Evolutionary conservation across 2,888 invertebrate species (phyloP).

Genomic region (Therioaphis trifolii): DNA sequence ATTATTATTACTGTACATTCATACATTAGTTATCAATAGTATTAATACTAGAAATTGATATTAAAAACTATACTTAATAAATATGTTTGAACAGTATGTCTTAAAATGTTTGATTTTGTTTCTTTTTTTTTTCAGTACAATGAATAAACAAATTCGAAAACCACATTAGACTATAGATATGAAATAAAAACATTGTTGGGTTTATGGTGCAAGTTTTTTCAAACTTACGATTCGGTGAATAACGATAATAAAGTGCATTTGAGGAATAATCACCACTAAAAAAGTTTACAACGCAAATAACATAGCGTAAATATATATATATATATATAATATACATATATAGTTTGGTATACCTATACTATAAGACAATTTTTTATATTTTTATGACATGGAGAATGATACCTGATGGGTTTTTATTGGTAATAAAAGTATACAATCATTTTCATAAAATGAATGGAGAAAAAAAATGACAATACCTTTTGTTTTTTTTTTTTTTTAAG

Average conservation of each 20-base stretch:
- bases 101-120: too few species aligned
- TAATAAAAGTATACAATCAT: conserved; percentile 12
- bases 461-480: background rate
- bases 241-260: background rate
- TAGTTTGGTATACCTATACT: background rate
- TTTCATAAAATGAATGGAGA: background rate
- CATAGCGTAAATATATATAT: background rate
- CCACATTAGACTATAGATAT: background rate
- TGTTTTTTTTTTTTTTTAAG: background rate
- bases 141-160: background rate
- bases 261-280: background rate
- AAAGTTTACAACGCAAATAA: background rate
- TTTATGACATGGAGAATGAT: background rate
- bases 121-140: background rate
- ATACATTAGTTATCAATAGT: too few species aligned
- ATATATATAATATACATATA: background rate
- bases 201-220: background rate
- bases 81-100: too few species aligned
- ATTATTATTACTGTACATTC: too few species aligned
- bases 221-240: background rate
- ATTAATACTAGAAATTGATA: too few species aligned
- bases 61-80: too few species aligned
- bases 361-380: background rate
- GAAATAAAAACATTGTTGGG: background rate
- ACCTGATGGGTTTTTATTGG: background rate